Evolutionary conservation across 2,888 invertebrate genomes (phyloP).

Genomic region (Netelia fuscicornis): DNA sequence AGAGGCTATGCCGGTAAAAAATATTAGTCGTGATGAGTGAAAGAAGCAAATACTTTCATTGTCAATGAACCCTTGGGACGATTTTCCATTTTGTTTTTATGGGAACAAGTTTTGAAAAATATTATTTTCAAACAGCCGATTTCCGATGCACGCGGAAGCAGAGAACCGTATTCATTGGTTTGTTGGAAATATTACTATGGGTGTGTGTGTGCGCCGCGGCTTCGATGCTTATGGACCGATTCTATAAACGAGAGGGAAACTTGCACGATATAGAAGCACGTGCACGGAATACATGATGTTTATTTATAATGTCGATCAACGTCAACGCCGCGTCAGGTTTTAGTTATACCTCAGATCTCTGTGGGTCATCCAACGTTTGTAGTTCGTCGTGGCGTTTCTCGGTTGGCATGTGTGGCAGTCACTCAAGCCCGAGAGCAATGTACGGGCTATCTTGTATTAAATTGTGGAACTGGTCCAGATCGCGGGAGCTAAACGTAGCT

Average conservation of each 20-base stretch:
- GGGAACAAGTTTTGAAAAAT: neutral
- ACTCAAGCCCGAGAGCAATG: conserved; percentile 15
- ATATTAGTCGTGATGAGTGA: neutral
- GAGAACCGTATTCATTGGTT: neutral
- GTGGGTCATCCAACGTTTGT: neutral
- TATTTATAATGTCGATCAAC: conserved; percentile 61
- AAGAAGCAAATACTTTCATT: neutral
- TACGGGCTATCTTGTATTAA: conserved; percentile 17
- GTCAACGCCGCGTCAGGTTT: conserved; percentile 49
- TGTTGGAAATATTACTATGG: neutral
- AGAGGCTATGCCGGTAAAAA: neutral
- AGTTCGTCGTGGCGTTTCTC: conserved; percentile 27
- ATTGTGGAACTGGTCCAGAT: conserved; percentile 47
- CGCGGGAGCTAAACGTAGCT: conserved; percentile 4
- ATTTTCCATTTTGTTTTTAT: neutral
- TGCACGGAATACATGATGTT: conserved; percentile 32
- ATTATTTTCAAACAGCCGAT: neutral
- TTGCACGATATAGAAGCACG: conserved; percentile 2
- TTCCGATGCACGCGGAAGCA: neutral
- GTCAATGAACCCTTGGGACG: neutral
- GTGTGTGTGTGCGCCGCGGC: neutral
- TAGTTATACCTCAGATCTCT: conserved; percentile 3
- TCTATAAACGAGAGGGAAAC: conserved; percentile 22
- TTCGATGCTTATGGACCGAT: conserved; percentile 14
- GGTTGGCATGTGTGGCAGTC: conserved; percentile 2